Evolutionary conservation across 64 coral and sea anemone genomes (phyloP).

Genomic region (Platygyra sinensis): DNA sequence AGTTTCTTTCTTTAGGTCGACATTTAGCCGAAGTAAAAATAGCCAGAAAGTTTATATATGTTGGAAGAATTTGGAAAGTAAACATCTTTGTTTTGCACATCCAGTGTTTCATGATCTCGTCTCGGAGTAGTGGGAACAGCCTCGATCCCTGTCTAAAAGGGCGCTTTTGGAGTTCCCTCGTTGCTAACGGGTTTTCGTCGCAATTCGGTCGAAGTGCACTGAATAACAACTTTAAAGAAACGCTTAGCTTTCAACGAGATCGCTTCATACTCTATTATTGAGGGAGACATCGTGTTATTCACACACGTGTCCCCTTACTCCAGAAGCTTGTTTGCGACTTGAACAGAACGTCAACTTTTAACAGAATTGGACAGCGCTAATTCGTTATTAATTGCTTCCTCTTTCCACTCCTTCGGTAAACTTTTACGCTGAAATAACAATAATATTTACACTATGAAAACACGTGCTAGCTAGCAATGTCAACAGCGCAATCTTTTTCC

Average conservation of each 20-base stretch:
- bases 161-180: too few species aligned
- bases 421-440: background rate
- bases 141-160: too few species aligned
- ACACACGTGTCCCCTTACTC: background rate
- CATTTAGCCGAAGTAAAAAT: too few species aligned
- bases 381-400: background rate
- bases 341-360: too few species aligned
- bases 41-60: too few species aligned
- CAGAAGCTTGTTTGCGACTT: background rate
- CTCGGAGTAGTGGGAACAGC: too few species aligned
- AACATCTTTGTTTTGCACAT: too few species aligned
- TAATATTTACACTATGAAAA: background rate
- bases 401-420: background rate
- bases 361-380: background rate
- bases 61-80: too few species aligned
- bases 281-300: background rate
- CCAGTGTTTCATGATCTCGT: too few species aligned
- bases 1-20: too few species aligned
- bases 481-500: background rate
- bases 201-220: too few species aligned
- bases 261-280: background rate
- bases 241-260: background rate
- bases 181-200: too few species aligned
- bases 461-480: constrained; percentile 29
- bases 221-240: background rate